phyloP scores from a whole-genome alignment of 1,140 invertebrate genomes.

The Papilio glaucus region DNA sequence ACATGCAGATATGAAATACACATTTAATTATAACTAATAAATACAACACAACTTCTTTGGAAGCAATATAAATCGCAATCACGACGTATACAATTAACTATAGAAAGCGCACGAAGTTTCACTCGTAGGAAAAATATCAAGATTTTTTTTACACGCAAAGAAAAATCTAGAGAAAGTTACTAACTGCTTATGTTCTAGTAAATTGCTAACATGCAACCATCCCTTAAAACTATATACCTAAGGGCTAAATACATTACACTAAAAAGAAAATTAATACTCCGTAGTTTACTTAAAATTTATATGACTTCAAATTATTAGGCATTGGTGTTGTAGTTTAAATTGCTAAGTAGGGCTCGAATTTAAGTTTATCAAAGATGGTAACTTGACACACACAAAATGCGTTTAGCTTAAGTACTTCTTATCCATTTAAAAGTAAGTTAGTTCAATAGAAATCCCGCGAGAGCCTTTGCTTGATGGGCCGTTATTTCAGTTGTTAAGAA shows the following conservation, averaged over 20 bases:
- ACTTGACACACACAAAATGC: too few species aligned
- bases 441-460: neutral
- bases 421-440: too few species aligned
- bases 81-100: slow-evolving; percentile 66
- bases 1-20: slow-evolving; percentile 61
- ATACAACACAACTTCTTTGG: slow-evolving; percentile 51
- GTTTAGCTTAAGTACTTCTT: too few species aligned
- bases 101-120: slow-evolving; percentile 73
- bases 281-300: neutral
- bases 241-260: slow-evolving; percentile 14
- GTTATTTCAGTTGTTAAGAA: neutral
- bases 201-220: slow-evolving; percentile 9
- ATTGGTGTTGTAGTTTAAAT: neutral
- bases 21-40: slow-evolving; percentile 50
- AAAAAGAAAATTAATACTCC: slow-evolving; percentile 38
- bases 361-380: too few species aligned
- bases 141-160: slow-evolving; percentile 80
- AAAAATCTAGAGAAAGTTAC: slow-evolving; percentile 66
- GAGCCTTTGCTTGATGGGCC: neutral
- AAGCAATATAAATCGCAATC: slow-evolving; percentile 57
- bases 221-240: slow-evolving; percentile 13
- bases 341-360: neutral
- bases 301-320: neutral
- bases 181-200: neutral
- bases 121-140: slow-evolving; percentile 77